Base-by-base conservation (phyloP, 2,797 vertebrate genomes). In the Pempheris klunzingeri region DNA sequence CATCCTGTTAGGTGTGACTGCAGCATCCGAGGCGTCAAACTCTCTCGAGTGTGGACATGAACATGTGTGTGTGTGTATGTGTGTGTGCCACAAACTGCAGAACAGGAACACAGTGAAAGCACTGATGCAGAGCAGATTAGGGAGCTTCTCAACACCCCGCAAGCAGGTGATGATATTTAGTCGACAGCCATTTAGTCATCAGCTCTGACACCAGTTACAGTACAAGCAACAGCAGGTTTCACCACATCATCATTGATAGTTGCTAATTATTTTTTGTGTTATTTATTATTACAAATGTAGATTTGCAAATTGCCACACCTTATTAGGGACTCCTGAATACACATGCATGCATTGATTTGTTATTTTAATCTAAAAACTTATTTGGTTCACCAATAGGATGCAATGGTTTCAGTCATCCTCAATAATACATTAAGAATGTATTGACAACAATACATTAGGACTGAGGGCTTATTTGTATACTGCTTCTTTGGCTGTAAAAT, bases 1-100 rank as follows among this genome's bases (percentile, higher is more conserved):
- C 50, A 76, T 69, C 62, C n/a, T 6, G 13, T 82, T 68, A 49
- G 64, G 72, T 79, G 84, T 58, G 79, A 87, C 75, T 34, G 12
- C 86, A 84, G 72, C 62, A 55, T 74, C 63, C 12, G 6, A 77
- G 66, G 77, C 24, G 11, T 32, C 74, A 53, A 32, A 14, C 32
- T 50, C 38, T 49, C 61, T 22, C 20, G 7, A 68, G 62, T 18
- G 63, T 54, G 44, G 58, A 43, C 47, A 2, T 34, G 53, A 61
- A 46, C 34, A 0, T 30, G 14, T 11, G 34, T 57, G 65, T 71
- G 61, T 32, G 2, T 52, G 67, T 57, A 61, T 71, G 61, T 32
- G 2, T 52, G 67, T 67, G 59, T 14, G 3, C 13, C 20, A 24
- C 60, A 71, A 17, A 65, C 13, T 61, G 32, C 10, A 28, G 55